Percentiles rank a stretch among this genome's conserved stretches.
These are phyloP conservation scores for Origma solitaria DNA, from an alignment of 2,113 vertebrate species.

Conservation along the genomic window DNA sequence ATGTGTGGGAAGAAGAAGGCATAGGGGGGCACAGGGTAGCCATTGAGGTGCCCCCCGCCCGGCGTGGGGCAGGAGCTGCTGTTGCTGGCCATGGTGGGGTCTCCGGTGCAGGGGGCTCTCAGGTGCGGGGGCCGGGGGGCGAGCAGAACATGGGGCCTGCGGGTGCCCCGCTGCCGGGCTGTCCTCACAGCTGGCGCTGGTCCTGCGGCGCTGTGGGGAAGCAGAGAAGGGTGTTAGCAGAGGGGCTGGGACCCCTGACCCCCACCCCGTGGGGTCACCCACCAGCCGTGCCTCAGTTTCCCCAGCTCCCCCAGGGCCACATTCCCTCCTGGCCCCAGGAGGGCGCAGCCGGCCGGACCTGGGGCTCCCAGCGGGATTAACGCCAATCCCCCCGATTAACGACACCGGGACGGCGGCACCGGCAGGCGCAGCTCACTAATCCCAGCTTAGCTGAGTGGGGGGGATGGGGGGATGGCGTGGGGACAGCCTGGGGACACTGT, in stretches of 20 bases:
- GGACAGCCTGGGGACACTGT: background rate
- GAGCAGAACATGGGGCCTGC: background rate
- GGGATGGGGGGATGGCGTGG: background rate
- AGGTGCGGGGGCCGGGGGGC: background rate
- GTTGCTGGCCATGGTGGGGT: constrained; percentile 88
- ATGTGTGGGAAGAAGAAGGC: constrained; percentile 96
- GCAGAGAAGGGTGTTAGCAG: background rate
- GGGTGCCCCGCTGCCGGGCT: background rate
- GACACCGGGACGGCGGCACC: background rate
- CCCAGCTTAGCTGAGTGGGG: background rate
- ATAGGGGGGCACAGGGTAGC: constrained; percentile 91
- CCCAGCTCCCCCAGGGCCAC: background rate
- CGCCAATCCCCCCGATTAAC: constrained; percentile 25
- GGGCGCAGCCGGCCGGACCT: background rate
- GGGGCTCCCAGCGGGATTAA: background rate
- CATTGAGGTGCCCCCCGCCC: constrained; percentile 82
- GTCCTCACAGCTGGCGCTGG: background rate
- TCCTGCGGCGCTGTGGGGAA: background rate
- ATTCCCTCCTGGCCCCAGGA: background rate
- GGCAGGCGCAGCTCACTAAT: background rate
- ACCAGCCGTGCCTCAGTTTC: background rate
- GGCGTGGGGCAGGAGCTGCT: constrained; percentile 85
- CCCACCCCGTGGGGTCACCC: background rate
- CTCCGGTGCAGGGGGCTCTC: background rate
- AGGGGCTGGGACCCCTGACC: background rate